Evolutionary conservation across 2,888 invertebrate species (phyloP), one percentile per base, ranked within the genome.

Genomic region (Drosophila dives): DNA sequence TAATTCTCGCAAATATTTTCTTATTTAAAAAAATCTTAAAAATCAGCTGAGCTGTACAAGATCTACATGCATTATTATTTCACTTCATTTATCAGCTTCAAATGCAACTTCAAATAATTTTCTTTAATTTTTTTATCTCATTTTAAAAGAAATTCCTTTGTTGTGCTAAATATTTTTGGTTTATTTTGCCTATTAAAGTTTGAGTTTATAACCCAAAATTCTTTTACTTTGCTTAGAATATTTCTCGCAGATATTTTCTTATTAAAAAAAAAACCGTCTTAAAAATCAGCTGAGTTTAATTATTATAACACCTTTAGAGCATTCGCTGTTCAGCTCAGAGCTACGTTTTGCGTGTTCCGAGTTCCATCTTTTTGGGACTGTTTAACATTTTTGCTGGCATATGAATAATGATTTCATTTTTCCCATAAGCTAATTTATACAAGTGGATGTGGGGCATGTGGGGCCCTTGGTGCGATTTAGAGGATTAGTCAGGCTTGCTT

Each of bases 321-420:
- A 77, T 63, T 33, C 65, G 51, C 32, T 68, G 17, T 48, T 42
- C 69, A 55, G 42, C 17, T 15, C 20, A 1, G 29, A 3, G 29
- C 23, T 12, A 17, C 8, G 11, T 23, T 23, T 61, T 55, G 42
- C 26, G 60, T 64, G 63, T 80, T 67, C 34, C 40, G 32, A 42
- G 17, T 36, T 62, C 50, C 65, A 64, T 64, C 65, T 51, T 48
- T 60, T 72, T 78, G 66, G 63, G 74, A 66, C 72, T 84, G 72
- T 80, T 84, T 84, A 86, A 85, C 71, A 89, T 88, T 90, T 87
- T 76, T 81, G 72, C 75, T 71, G 65, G 80, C 83, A 83, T 89
- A 90, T 90, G 85, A 91, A 90, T 90, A 90, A 90, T 90, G 87
- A 91, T 90, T 91, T 91, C 86, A 87, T 90, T 90, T 90, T 90